Evolutionary conservation across 2,888 invertebrate genomes (phyloP), one percentile per base, ranked within the genome.

Genomic region (Biston betularia): DNA sequence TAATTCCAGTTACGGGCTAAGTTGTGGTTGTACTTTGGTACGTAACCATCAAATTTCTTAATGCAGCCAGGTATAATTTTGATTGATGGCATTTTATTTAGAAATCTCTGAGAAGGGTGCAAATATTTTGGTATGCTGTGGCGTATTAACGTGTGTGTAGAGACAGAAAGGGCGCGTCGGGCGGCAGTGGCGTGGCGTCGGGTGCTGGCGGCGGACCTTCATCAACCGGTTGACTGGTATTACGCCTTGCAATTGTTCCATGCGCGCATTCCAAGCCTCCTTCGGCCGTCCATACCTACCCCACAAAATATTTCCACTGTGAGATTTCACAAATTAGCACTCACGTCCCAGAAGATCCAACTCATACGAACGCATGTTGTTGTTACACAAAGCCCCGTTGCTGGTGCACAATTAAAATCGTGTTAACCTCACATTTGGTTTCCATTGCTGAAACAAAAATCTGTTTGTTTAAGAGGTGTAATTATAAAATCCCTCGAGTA

Each of bases 171-270:
- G 77, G 79, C 78, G 76, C 64, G 77, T 24, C 61, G 74, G 72
- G 76, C 75, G 75, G 73, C 74, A 24, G 24, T 24, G 77, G 79
- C 78, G 76, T 62, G 77, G 78, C 62, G 50, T 34, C 76, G 79
- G 77, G 72, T 75, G 72, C 72, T 76, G 75, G 74, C 74, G 72
- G 78, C 76, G 88, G 85, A 93, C 93, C 93, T 92, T 89, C 91
- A 91, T 93, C 93, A 93, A 93, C 88, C 88, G 88, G 87, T 86
- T 93, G 93, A 93, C 93, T 93, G 92, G 87, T 93, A 93, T 93
- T 93, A 93, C 88, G 85, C 86, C 85, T 81, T 83, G 86, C 90
- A 86, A 90, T 92, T 92, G 93, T 92, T 92, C 87, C 85, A 82
- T 79, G 84, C 85, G 85, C 85, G 84, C 90, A 90, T 91, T 92